phyloP scores from a whole-genome alignment of 2,888 invertebrate genomes.

The Cephalotes varians region DNA sequence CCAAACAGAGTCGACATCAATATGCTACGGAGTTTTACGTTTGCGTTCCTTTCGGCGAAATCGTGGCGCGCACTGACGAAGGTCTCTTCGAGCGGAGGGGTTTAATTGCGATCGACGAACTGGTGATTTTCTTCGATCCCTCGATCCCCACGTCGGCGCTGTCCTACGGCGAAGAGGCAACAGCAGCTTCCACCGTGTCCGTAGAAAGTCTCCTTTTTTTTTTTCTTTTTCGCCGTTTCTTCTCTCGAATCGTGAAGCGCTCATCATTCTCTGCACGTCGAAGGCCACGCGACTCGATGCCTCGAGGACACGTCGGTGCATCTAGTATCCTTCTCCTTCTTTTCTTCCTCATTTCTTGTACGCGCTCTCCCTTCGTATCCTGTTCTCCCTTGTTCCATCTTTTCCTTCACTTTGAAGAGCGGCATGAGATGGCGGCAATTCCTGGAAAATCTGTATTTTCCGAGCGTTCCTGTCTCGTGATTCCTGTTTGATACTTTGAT shows the following conservation, averaged over 20 bases:
- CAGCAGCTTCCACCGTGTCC: conserved; percentile 41
- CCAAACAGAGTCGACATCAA: conserved; percentile 1
- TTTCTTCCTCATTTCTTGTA: conserved; percentile 41
- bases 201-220: conserved; percentile 68
- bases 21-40: conserved; percentile 6
- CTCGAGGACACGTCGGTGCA: conserved; percentile 73
- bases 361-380: conserved; percentile 9
- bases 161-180: conserved; percentile 54
- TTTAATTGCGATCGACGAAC: conserved; percentile 71
- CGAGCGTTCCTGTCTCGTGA: conserved; percentile 57
- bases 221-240: conserved; percentile 60
- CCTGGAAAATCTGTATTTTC: conserved; percentile 61
- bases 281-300: conserved; percentile 80
- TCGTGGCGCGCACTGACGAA: conserved; percentile 59
- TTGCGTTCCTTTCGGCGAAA: conserved; percentile 68
- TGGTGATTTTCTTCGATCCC: conserved; percentile 68
- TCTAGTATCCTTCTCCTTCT: conserved; percentile 42
- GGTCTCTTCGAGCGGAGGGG: conserved; percentile 63
- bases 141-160: conserved; percentile 37
- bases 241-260: conserved; percentile 63
- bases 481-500: conserved; percentile 25
- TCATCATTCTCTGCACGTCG: conserved; percentile 80
- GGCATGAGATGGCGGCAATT: conserved; percentile 54
- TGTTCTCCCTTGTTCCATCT: conserved; percentile 38
- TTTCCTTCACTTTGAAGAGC: conserved; percentile 32